Evolutionary conservation across 2,113 vertebrate genomes (phyloP), one percentile per base, ranked within the genome.

Genomic region (Callithrix jacchus): DNA sequence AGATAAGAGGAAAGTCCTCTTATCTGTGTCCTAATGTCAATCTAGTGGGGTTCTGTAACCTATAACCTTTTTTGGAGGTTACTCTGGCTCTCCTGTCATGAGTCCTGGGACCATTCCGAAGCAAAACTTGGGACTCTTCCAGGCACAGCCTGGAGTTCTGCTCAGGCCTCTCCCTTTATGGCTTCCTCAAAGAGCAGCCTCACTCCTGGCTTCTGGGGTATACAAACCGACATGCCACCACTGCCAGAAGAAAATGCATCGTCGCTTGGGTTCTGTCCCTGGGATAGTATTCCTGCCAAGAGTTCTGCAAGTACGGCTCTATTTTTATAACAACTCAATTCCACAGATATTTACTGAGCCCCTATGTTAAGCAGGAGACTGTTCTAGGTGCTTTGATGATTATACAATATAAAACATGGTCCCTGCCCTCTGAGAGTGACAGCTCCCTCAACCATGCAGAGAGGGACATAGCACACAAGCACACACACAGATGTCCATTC

Each of bases 291-390:
- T 84, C 54, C 56, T 95, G 52, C 92, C 76, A 79, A 88, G 37
- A 54, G 70, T 71, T n/a, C 64, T 93, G 52, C 45, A 83, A 71
- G 45, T 64, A 80, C 52, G 64, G 16, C 87, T 94, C 47, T 94
- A 30, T 92, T 80, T 96, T 74, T 95, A 35, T 82, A 93, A 92
- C 58, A 82, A n/a, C 73, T 94, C 76, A 66, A 30, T 37, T 76
- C 42, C 74, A 84, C 37, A 91, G 89, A 40, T n/a, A 52, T 25
- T 56, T 71, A 49, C 8, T 70, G 86, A 93, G 82, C 77, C 17
- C 45, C 77, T 40, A 5, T 18, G 27, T 32, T 54, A 47, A 87
- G 32, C 70, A 87, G 52, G 80, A 87, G n/a, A 56, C 47, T 49
- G 21, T 23, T 32, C 40, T 70, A 82, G n/a, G 27, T 42, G 47